Evolutionary conservation across 2,113 vertebrate genomes (phyloP).

Genomic region (Psettodes erumei): DNA sequence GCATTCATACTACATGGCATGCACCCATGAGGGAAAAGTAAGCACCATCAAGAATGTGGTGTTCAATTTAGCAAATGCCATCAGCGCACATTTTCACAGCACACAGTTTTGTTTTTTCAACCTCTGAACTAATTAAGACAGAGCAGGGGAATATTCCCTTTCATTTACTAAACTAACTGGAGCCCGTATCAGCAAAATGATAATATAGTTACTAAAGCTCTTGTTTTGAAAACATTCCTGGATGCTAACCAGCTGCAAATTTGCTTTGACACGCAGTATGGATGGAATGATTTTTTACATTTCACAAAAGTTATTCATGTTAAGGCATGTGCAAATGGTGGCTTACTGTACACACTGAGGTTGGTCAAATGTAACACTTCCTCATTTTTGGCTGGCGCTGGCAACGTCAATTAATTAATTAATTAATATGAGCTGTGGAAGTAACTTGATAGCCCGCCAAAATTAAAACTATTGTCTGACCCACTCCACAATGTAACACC

Average conservation of each 20-base stretch:
- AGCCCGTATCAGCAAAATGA: slow-evolving; percentile 7
- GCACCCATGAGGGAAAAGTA: slow-evolving; percentile 24
- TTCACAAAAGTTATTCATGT: slow-evolving; percentile 22
- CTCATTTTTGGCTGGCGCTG: too few relatives aligned
- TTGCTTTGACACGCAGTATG: slow-evolving; percentile 6
- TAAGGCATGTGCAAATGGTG: neutral
- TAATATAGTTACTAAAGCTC: slow-evolving; percentile 7
- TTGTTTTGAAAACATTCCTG: slow-evolving; percentile 10
- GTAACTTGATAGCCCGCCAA: too few relatives aligned
- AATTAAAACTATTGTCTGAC: too few relatives aligned
- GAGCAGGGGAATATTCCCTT: slow-evolving; percentile 28
- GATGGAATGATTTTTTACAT: neutral
- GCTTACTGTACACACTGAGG: neutral
- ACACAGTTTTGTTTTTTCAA: slow-evolving; percentile 36
- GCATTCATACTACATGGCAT: slow-evolving; percentile 2
- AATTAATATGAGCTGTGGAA: too few relatives aligned
- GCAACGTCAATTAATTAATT: too few relatives aligned
- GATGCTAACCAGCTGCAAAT: slow-evolving; percentile 40
- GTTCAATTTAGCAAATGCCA: slow-evolving; percentile 48
- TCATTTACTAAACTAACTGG: slow-evolving; percentile 43
- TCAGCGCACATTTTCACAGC: slow-evolving; percentile 42
- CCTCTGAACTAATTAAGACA: slow-evolving; percentile 48
- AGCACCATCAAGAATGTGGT: slow-evolving; percentile 25
- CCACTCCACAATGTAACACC: neutral
- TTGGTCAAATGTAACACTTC: too few relatives aligned